A percentile compares a stretch with the other conserved stretches of the same genome.
Evolutionary conservation across 2,113 vertebrate genomes (phyloP).

Genomic region (Brachypteracias leptosomus): DNA sequence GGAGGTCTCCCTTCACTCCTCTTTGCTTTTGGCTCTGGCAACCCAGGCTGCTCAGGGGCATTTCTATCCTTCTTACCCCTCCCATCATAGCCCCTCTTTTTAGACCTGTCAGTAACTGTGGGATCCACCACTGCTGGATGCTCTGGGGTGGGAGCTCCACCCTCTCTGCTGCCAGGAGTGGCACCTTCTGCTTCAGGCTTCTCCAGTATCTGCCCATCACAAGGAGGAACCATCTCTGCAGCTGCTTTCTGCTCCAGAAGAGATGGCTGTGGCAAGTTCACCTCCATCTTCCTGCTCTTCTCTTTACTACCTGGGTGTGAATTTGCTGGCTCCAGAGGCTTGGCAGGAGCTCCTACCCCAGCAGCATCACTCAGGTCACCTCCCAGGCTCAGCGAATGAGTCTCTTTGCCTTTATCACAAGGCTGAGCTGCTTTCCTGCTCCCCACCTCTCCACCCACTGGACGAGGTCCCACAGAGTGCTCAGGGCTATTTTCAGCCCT

Average conservation of each 20-base stretch:
- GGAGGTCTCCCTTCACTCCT: neutral
- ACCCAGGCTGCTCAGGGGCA: neutral
- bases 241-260: neutral
- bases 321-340: neutral
- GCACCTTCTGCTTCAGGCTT: neutral
- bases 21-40: neutral
- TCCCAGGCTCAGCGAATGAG: fast-evolving
- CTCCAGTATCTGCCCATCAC: neutral
- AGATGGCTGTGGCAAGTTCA: neutral
- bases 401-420: neutral
- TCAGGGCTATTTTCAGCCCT: neutral
- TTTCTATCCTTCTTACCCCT: conserved; percentile 30
- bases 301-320: neutral
- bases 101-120: neutral
- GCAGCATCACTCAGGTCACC: neutral
- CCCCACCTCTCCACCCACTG: neutral
- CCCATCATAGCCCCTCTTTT: conserved; percentile 38
- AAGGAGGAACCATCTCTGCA: neutral
- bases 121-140: neutral
- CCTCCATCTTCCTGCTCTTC: neutral
- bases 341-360: neutral
- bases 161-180: neutral
- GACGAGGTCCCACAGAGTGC: neutral
- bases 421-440: fast-evolving
- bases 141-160: neutral